phyloP scores from a whole-genome alignment of 2,113 vertebrate genomes.

The Nicator chloris region DNA sequence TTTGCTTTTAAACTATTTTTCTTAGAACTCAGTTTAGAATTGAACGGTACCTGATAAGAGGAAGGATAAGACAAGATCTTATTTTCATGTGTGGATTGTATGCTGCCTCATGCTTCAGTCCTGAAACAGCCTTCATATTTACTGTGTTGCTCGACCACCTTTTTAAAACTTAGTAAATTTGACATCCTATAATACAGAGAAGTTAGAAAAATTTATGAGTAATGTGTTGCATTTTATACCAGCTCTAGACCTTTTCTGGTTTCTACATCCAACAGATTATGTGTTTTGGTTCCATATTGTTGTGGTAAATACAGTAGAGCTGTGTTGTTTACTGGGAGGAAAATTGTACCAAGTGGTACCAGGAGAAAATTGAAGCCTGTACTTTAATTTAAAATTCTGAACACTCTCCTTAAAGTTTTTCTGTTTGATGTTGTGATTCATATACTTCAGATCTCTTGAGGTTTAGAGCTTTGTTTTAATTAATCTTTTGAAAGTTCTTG shows the following conservation, averaged over 20 bases:
- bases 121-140: constrained; percentile 2
- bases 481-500: constrained; percentile 19
- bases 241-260: not conserved
- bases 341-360: not conserved
- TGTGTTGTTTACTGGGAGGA: not conserved
- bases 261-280: not conserved
- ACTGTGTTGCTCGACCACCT: not conserved
- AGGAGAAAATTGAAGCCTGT: not conserved
- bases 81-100: not conserved
- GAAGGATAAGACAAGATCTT: not conserved
- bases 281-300: not conserved
- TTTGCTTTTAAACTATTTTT: constrained; percentile 32
- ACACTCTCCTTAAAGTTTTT: not conserved
- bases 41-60: constrained; percentile 7
- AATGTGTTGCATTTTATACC: not conserved
- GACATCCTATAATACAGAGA: not conserved
- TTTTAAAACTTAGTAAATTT: not conserved
- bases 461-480: constrained; percentile 24
- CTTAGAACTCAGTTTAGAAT: constrained; percentile 19
- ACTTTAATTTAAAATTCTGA: constrained; percentile 8
- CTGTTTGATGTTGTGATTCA: constrained; percentile 5
- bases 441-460: not conserved
- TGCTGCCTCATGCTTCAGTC: not conserved
- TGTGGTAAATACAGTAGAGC: not conserved
- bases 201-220: not conserved